A percentile compares a stretch with the other conserved stretches of the same genome.
Conservation (phyloP, 2,113 vertebrate genomes). For the Typhlomys cinereus region DNA sequence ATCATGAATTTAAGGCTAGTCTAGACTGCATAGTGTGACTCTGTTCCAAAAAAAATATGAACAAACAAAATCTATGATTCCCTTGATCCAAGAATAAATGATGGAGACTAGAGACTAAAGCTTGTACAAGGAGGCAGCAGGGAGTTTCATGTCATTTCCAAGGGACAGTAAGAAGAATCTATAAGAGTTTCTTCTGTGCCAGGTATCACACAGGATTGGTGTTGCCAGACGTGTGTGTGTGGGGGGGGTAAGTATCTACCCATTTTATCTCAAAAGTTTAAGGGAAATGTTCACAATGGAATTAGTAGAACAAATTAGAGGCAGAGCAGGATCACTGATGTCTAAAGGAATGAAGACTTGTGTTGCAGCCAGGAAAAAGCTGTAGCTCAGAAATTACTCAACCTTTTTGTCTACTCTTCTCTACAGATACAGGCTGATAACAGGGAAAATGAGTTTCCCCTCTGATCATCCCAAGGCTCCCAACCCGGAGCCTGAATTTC, state of each 20-base stretch:
- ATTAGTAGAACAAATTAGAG: background rate
- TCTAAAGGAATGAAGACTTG: background rate
- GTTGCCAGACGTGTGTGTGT: background rate
- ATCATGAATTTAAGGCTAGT: background rate
- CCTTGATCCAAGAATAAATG: background rate
- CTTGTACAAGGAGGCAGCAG: fast-evolving
- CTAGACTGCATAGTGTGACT: background rate
- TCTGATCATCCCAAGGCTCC: background rate
- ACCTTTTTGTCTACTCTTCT: background rate
- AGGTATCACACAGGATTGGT: background rate
- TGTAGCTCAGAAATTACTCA: background rate
- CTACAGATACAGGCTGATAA: background rate
- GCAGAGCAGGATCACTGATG: background rate
- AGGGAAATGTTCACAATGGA: background rate
- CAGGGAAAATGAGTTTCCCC: background rate
- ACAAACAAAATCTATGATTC: background rate
- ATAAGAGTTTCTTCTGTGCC: background rate
- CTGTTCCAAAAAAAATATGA: background rate
- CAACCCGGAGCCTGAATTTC: background rate
- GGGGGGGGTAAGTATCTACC: background rate
- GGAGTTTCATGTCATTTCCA: background rate
- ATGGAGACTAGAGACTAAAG: too few relatives aligned
- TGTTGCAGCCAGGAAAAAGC: background rate
- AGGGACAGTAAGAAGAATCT: background rate
- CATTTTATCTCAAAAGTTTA: background rate